phyloP scores from a whole-genome alignment of 2,797 vertebrate genomes.

The Siniperca obscura region DNA sequence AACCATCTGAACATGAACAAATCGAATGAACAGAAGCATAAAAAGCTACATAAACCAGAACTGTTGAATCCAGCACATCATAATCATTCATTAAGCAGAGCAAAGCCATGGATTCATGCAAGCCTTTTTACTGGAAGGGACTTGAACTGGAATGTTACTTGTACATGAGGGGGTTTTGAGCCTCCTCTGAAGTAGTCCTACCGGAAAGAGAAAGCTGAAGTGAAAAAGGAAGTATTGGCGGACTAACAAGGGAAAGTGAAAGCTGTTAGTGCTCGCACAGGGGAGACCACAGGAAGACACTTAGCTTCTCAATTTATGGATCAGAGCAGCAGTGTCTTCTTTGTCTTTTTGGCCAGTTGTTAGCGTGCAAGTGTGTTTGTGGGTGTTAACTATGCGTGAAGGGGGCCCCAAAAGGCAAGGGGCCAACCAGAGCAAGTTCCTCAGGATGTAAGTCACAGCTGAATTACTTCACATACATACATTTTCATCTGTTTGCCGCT shows the following conservation, averaged over 20 bases:
- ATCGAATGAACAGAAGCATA: constrained; percentile 35
- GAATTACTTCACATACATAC: constrained; percentile 26
- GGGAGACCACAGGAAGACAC: constrained; percentile 37
- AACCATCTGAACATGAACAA: constrained; percentile 62
- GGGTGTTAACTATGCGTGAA: constrained; percentile 3
- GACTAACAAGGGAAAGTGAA: constrained; percentile 49
- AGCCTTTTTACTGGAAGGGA: constrained; percentile 53
- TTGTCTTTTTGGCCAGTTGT: constrained; percentile 28
- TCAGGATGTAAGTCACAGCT: constrained; percentile 39
- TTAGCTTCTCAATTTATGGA: constrained; percentile 27
- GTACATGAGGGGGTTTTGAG: constrained; percentile 33
- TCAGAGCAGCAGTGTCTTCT: constrained; percentile 29
- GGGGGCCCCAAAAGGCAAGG: neutral
- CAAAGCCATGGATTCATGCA: constrained; percentile 44
- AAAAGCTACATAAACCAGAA: constrained; percentile 49
- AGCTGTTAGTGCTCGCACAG: constrained; percentile 28
- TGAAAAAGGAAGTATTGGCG: constrained; percentile 15
- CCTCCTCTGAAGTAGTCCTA: constrained; percentile 9
- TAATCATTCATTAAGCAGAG: constrained; percentile 48
- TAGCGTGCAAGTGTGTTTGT: constrained; percentile 7
- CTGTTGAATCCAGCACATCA: constrained; percentile 58
- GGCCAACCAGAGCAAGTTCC: constrained; percentile 11
- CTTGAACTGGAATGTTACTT: constrained; percentile 48
- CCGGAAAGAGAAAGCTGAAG: constrained; percentile 21
- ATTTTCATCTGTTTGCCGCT: constrained; percentile 29